Evolutionary conservation across 2,113 vertebrate genomes (phyloP), one percentile per base, ranked within the genome.

Genomic region (Steatornis caripensis): DNA sequence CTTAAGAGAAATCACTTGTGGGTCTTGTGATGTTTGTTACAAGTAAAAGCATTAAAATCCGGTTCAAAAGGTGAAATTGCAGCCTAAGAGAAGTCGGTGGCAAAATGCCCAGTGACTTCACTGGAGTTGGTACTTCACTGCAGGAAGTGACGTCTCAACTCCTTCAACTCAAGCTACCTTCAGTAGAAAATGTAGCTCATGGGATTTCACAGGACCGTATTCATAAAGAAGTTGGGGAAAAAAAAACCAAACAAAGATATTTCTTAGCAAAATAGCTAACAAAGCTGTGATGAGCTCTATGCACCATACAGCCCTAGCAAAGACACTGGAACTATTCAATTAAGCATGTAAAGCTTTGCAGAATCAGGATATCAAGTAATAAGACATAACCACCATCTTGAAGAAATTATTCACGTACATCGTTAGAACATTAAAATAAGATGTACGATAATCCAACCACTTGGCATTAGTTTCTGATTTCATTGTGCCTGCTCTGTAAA

Each of bases 401-500:
- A 60, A 61, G 32, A 82, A 61, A 37, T 66, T 64, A 86, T 77
- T 71, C 72, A 60, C n/a, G 37, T 65, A 77, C 57, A 80, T 84
- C 4, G 0, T 84, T 93, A 70, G 39, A 96, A 86, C 41, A 36
- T 65, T 80, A 87, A 90, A 92, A 91, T 78, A 95, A 89, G 76
- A 51, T 60, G 80, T 36, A 71, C 0, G 4, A 81, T 88, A 89
- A 83, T 55, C 48, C 48, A 89, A 92, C 57, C 53, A 87, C 26
- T 79, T 85, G 71, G 84, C 60, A 85, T 53, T 76, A 39, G 62
- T 89, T 95, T 95, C 87, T 85, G 58, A 53, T 92, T 95, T 85
- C 70, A 84, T 86, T 90, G 64, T 90, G 65, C 65, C 46, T 79
- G 57, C 37, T 87, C 76, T 92, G 86, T 91, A 76, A 77, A 72